phyloP scores from a whole-genome alignment of 2,888 invertebrate genomes.

The Cynaeus angustus region DNA sequence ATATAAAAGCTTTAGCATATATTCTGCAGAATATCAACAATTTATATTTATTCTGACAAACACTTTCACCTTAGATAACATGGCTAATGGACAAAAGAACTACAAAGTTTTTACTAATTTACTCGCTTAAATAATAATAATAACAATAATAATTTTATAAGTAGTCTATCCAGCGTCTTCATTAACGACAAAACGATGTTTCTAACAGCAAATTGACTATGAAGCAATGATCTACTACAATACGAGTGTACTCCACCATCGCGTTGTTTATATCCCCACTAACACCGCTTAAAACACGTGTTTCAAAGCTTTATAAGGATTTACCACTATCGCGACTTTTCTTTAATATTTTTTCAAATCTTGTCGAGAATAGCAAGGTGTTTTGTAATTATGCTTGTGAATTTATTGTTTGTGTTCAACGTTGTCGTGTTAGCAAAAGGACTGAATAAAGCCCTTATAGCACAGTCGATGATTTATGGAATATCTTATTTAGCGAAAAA shows the following conservation, averaged over 20 bases:
- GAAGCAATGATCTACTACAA: no score
- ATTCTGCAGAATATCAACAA: no score
- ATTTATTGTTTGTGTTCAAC: conserved; percentile 11
- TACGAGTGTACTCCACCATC: conserved; percentile 36
- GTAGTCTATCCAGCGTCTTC: no score
- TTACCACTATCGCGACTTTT: conserved; percentile 8
- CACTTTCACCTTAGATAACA: no score
- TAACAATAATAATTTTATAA: no score
- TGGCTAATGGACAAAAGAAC: no score
- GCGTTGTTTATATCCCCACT: conserved; percentile 8
- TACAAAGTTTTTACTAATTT: no score
- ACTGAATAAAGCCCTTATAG: conserved; percentile 53
- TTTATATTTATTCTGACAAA: no score
- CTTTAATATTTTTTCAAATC: conserved; percentile 30
- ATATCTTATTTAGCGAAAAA: conserved; percentile 56
- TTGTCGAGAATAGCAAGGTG: background rate
- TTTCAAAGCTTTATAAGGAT: conserved; percentile 27
- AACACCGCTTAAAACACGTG: background rate
- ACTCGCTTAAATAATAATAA: no score
- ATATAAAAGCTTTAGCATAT: no score
- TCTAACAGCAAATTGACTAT: no score
- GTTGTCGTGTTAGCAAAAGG: background rate
- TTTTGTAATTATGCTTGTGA: conserved; percentile 12
- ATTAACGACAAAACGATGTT: no score
- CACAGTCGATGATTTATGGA: conserved; percentile 61